phyloP scores from a whole-genome alignment of 2,888 invertebrate species.

The Synergus gifuensis region DNA sequence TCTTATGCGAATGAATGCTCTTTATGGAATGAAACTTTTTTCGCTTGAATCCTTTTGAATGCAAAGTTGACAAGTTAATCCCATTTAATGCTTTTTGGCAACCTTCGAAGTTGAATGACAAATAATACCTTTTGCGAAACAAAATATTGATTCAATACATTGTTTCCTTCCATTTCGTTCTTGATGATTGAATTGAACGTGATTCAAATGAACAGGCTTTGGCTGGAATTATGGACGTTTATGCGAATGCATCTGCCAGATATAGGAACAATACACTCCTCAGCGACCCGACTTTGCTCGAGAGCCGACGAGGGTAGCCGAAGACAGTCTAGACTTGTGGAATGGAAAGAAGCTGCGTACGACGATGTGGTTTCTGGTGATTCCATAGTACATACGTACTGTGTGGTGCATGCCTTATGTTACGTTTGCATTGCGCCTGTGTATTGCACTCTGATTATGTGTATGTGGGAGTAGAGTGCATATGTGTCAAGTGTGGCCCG shows the following conservation, averaged over 20 bases:
- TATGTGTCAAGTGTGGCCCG: conserved; percentile 35
- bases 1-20: too few relatives aligned
- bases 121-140: too few relatives aligned
- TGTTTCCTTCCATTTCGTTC: too few relatives aligned
- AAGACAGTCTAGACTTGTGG: conserved; percentile 26
- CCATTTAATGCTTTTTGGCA: too few relatives aligned
- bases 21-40: too few relatives aligned
- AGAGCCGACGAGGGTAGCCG: not conserved
- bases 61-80: too few relatives aligned
- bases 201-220: too few relatives aligned
- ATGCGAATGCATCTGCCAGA: conserved; percentile 25
- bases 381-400: too few relatives aligned
- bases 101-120: too few relatives aligned
- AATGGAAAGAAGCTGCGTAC: conserved; percentile 37
- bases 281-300: conserved; percentile 16
- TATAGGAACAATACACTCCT: conserved; percentile 28
- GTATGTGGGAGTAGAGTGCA: conserved; percentile 24
- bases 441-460: conserved; percentile 14
- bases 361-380: not conserved
- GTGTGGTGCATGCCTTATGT: not conserved
- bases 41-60: too few relatives aligned
- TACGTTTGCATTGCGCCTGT: conserved; percentile 20
- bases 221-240: conserved; percentile 15
- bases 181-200: too few relatives aligned
- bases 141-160: too few relatives aligned